A percentile compares a stretch with the other conserved stretches of the same genome.
Evolutionary conservation across 2,888 invertebrate species (phyloP).

Genomic region (Macrophya alboannulata): DNA sequence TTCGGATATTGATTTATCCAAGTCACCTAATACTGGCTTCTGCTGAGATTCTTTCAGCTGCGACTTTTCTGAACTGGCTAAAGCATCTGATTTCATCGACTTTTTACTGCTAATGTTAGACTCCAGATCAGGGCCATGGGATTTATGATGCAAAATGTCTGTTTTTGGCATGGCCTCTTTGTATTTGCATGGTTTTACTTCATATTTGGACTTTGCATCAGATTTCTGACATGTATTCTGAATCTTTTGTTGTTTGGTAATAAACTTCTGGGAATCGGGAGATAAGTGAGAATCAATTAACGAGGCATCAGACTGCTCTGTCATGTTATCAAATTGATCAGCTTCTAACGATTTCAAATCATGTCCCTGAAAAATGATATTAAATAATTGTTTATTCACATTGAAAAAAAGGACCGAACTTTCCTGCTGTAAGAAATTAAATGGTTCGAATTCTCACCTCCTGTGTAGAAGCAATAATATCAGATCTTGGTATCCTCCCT

Average conservation of each 20-base stretch:
- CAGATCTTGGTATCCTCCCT: conserved; percentile 49
- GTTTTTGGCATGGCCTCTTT: conserved; percentile 77
- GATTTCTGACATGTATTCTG: conserved; percentile 54
- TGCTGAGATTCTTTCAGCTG: conserved; percentile 46
- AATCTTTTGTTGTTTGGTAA: conserved; percentile 37
- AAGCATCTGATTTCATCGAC: conserved; percentile 60
- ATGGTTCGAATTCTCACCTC: conserved; percentile 21
- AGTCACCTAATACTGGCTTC: conserved; percentile 44
- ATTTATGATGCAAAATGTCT: conserved; percentile 69
- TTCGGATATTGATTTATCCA: conserved; percentile 63
- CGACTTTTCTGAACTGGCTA: conserved; percentile 61
- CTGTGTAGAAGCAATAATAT: conserved; percentile 11
- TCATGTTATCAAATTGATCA: conserved; percentile 33
- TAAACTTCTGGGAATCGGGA: conserved; percentile 26
- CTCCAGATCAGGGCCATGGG: conserved; percentile 69
- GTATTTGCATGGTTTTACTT: conserved; percentile 74
- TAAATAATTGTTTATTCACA: background rate
- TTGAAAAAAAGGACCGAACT: background rate
- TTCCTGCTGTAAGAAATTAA: background rate
- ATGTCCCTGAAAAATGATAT: conserved; percentile 36
- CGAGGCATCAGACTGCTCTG: conserved; percentile 44
- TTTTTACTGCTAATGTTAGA: conserved; percentile 67
- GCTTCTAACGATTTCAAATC: background rate
- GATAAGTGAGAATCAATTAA: conserved; percentile 41
- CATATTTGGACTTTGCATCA: conserved; percentile 69